Evolutionary conservation across 2,797 vertebrate genomes (phyloP).

Genomic region (Chanos chanos): DNA sequence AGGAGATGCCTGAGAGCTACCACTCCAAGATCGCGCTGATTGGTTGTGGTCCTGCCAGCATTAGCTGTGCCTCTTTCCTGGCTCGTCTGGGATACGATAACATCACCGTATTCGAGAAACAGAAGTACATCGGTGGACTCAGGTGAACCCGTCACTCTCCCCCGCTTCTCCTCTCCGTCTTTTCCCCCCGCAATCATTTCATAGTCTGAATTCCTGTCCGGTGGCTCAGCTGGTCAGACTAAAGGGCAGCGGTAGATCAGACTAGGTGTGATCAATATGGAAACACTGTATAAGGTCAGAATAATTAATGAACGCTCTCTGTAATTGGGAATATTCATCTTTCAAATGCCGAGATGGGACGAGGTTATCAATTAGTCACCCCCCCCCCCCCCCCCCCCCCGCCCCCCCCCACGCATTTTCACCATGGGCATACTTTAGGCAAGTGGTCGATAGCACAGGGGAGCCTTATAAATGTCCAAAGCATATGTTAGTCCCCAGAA

Average conservation of each 20-base stretch:
- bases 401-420: slow-evolving; percentile 3
- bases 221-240: slow-evolving; percentile 25
- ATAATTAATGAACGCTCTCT: slow-evolving; percentile 63
- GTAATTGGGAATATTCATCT: slow-evolving; percentile 74
- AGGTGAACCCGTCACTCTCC: slow-evolving; percentile 70
- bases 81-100: slow-evolving; percentile 87
- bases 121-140: slow-evolving; percentile 84
- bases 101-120: slow-evolving; percentile 90
- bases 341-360: slow-evolving; percentile 59
- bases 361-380: slow-evolving; percentile 57
- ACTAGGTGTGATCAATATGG: slow-evolving; percentile 59
- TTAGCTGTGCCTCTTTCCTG: slow-evolving; percentile 91
- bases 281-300: slow-evolving; percentile 68
- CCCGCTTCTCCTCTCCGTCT: neutral
- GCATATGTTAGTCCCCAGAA: slow-evolving; percentile 18
- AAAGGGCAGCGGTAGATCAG: slow-evolving; percentile 54
- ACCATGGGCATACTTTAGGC: neutral
- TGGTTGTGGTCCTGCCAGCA: slow-evolving; percentile 87
- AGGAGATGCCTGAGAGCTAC: slow-evolving; percentile 80
- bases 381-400: neutral
- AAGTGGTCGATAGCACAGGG: slow-evolving; percentile 19
- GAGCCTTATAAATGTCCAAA: slow-evolving; percentile 14
- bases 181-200: slow-evolving; percentile 17
- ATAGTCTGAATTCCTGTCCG: slow-evolving; percentile 31
- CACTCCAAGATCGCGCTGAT: slow-evolving; percentile 84